Percentiles rank a stretch among this genome's conserved stretches.
phyloP scores from a whole-genome alignment of 2,113 vertebrate species.

The Manacus vitellinus region DNA sequence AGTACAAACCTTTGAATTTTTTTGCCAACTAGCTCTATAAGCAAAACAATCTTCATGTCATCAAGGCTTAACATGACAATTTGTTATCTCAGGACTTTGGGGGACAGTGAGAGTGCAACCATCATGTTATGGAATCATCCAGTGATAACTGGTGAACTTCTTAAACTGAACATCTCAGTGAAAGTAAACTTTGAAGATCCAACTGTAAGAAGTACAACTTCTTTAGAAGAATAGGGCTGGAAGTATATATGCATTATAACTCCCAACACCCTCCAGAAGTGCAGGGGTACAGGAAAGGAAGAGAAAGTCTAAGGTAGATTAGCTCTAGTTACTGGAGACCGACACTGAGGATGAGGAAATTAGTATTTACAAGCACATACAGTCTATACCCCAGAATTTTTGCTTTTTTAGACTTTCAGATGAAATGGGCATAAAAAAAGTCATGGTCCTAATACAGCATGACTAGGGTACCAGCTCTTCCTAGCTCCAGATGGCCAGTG shows the following conservation, averaged over 20 bases:
- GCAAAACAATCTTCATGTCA: background rate
- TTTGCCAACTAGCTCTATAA: background rate
- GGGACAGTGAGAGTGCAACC: fast-evolving
- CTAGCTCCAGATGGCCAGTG: background rate
- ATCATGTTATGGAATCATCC: background rate
- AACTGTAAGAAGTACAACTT: background rate
- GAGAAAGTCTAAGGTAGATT: background rate
- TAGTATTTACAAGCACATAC: background rate
- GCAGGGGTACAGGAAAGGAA: background rate
- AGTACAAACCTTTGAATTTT: background rate
- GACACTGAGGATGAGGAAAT: background rate
- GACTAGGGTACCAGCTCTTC: background rate
- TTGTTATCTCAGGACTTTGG: background rate
- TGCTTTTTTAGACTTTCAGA: background rate
- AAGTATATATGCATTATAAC: background rate
- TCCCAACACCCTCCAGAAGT: background rate
- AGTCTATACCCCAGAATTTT: background rate
- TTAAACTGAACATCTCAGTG: background rate
- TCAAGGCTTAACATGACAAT: too few relatives aligned
- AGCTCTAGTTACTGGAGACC: background rate
- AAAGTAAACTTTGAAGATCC: background rate
- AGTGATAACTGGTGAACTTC: background rate
- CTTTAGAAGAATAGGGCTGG: background rate
- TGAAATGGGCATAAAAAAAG: background rate
- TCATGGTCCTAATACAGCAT: too few relatives aligned